Conservation (phyloP, 2,888 invertebrate species). For the Ernsta delagoae region DNA sequence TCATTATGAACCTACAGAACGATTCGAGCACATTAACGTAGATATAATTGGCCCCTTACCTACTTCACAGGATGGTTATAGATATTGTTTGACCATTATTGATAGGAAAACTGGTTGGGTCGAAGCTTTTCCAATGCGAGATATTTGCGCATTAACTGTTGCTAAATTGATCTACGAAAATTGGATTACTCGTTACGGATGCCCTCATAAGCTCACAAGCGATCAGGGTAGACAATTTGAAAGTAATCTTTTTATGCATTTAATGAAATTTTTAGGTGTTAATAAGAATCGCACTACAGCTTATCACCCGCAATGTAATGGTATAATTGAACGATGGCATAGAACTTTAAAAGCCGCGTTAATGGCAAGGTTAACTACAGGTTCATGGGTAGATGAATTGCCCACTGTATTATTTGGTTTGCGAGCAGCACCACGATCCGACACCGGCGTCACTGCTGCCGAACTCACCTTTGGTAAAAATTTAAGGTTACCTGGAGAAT, state of each 20-base stretch:
- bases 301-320: neutral
- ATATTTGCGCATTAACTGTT: neutral
- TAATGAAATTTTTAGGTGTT: neutral
- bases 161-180: neutral
- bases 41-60: neutral
- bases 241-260: slow-evolving; percentile 3
- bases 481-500: too few species aligned
- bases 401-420: too few species aligned
- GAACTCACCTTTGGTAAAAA: too few species aligned
- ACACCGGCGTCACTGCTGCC: too few species aligned
- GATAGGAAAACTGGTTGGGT: neutral
- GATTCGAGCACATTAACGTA: neutral
- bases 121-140: too few species aligned
- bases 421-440: too few species aligned
- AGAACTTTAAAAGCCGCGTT: neutral
- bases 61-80: neutral
- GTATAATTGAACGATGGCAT: neutral
- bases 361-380: slow-evolving; percentile 1
- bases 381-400: neutral
- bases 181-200: neutral
- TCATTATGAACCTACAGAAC: neutral
- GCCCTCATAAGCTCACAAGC: neutral
- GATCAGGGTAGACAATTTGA: neutral
- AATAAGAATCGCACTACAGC: neutral
- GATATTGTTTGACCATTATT: neutral